These are phyloP conservation scores for Drosophila pegasa DNA, from an alignment of 2,888 invertebrate genomes.

Conservation along the genomic window DNA sequence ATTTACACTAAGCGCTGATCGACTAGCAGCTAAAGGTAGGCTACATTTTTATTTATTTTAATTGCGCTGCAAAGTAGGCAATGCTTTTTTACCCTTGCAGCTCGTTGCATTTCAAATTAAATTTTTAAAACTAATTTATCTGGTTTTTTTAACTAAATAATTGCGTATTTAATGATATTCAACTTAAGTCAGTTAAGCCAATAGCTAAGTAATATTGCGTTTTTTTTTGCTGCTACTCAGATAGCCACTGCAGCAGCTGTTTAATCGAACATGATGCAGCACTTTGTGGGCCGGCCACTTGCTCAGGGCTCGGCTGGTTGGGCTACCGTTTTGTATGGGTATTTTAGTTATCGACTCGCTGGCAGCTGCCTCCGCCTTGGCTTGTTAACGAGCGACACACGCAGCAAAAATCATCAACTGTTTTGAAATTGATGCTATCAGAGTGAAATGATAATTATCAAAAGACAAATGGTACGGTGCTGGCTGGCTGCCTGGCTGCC, in stretches of 20 bases:
- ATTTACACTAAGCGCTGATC: not conserved
- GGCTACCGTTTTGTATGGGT: constrained; percentile 69
- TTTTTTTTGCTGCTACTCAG: not conserved
- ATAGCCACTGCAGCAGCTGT: constrained; percentile 42
- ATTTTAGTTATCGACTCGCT: constrained; percentile 69
- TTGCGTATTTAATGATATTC: not conserved
- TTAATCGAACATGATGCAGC: constrained; percentile 48
- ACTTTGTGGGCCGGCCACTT: constrained; percentile 38
- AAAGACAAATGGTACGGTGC: constrained; percentile 71
- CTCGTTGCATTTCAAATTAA: no score
- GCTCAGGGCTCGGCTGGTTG: constrained; percentile 16
- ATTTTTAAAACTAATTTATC: not conserved
- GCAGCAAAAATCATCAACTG: constrained; percentile 77
- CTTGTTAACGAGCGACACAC: constrained; percentile 78
- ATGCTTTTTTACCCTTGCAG: not conserved
- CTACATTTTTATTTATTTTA: not conserved
- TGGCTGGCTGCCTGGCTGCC: constrained; percentile 18
- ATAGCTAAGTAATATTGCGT: not conserved
- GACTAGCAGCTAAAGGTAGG: constrained; percentile 15
- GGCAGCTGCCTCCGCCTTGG: constrained; percentile 48
- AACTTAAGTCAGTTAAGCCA: not conserved
- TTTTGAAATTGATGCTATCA: constrained; percentile 76
- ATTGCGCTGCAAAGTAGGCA: not conserved
- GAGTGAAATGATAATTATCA: constrained; percentile 76
- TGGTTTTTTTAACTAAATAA: not conserved